These are phyloP conservation scores for Proteles cristata DNA, from an alignment of 2,113 vertebrate genomes.

Conservation along the genomic window DNA sequence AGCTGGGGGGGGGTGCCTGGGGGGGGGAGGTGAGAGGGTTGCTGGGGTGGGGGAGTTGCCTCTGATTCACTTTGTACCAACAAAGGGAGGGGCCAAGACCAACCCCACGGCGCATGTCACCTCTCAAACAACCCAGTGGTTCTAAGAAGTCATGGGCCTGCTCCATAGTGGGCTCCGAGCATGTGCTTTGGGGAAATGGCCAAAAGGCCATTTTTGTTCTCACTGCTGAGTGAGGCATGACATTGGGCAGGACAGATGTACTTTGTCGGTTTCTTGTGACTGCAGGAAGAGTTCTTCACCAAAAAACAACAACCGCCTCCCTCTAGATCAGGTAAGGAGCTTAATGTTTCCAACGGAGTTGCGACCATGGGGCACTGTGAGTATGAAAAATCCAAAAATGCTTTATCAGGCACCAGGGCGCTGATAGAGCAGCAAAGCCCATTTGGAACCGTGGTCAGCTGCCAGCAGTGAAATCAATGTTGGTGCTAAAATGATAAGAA, in stretches of 20 bases:
- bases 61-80: neutral
- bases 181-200: neutral
- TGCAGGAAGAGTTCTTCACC: neutral
- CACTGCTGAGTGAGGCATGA: neutral
- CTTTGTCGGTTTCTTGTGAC: neutral
- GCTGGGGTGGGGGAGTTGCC: fast-evolving
- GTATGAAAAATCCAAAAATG: neutral
- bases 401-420: conserved; percentile 13
- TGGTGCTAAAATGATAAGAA: neutral
- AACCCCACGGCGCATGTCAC: fast-evolving
- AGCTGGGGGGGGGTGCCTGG: fast-evolving
- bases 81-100: neutral
- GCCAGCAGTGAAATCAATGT: neutral
- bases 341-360: neutral
- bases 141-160: fast-evolving
- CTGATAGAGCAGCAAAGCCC: neutral
- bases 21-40: fast-evolving
- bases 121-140: neutral
- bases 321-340: neutral
- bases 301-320: neutral
- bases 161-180: fast-evolving
- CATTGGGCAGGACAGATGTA: fast-evolving
- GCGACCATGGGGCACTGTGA: neutral
- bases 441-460: neutral
- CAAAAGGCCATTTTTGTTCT: neutral